Conservation (phyloP, 2,888 invertebrate species). For the Drosophila lutescens region DNA sequence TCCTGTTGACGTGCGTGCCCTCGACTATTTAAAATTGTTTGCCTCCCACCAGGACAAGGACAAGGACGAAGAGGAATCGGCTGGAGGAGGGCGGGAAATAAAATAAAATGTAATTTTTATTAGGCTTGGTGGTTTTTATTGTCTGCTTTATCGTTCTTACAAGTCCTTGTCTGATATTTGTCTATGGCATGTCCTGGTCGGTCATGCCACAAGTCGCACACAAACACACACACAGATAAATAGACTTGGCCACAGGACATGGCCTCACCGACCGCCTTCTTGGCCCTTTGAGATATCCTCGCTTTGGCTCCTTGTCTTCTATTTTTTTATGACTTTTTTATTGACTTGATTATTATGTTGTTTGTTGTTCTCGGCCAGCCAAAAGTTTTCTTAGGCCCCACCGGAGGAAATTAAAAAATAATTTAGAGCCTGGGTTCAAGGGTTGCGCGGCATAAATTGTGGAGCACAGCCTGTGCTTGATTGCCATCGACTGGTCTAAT, state of each 20-base stretch:
- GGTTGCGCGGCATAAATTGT: constrained; percentile 70
- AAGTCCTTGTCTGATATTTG: constrained; percentile 76
- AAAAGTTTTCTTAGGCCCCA: constrained; percentile 63
- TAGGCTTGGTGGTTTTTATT: constrained; percentile 79
- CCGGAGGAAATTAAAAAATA: constrained; percentile 76
- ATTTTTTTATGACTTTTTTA: constrained; percentile 77
- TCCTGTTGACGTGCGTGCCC: constrained; percentile 68
- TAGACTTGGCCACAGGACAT: constrained; percentile 61
- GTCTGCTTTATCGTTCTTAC: constrained; percentile 77
- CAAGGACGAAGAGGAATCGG: constrained; percentile 10
- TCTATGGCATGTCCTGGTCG: constrained; percentile 67
- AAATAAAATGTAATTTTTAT: constrained; percentile 80
- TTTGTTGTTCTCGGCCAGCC: constrained; percentile 65
- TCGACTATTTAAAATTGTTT: constrained; percentile 68
- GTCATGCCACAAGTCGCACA: constrained; percentile 65
- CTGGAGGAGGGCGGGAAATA: constrained; percentile 51
- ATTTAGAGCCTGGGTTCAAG: constrained; percentile 63
- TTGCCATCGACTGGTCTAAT: constrained; percentile 59
- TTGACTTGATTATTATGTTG: constrained; percentile 81
- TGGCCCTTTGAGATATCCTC: constrained; percentile 63
- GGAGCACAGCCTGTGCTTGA: constrained; percentile 63
- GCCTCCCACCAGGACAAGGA: constrained; percentile 19
- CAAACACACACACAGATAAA: constrained; percentile 47
- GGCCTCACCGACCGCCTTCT: constrained; percentile 18
- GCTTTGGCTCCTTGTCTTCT: constrained; percentile 33